Evolutionary conservation across 2,113 vertebrate genomes (phyloP), one percentile per base, ranked within the genome.

Genomic region (Perca flavescens): DNA sequence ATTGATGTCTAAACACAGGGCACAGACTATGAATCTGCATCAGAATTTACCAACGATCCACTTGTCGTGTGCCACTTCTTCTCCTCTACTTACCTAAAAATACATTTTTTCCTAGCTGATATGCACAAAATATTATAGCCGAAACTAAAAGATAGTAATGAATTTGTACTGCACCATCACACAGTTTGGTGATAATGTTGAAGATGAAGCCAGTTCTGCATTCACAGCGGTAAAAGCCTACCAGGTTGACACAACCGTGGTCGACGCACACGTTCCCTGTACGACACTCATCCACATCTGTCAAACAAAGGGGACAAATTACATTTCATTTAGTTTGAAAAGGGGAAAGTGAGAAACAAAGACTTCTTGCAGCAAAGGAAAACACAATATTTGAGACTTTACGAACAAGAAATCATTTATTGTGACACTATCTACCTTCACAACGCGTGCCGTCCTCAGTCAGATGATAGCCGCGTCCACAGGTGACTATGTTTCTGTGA

Each of bases 241-340:
- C 81, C 7, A 95, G 83, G 87, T 99, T 99, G 47, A 97, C 43
- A 19, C 98, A 99, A 22, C 75, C 28, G 8, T 99, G 97, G 1
- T 89, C 94, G 0, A 92, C 92, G 43, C 97, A 98, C 21, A 96
- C 96, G n/a, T 94, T 95, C 25, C 96, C 95, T 0, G 81, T 70
- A 0, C 89, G 78, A 34, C 98, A 99, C 89, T 99, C 97, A 2
- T 99, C 96, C 71, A 98, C 89, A 47, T 99, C 98, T 99, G 25
- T 3, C 49, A 22, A 58, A 68, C 9, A 2, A 36, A n/a, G 6
- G 4, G 16, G 46, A 46, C 16, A 60, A 56, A 43, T 15, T 6
- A 61, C 22, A 36, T 36, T 0, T 31, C 0, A 11, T 25, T 14
- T 3, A 72, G 15, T 36, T 22, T 11, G 8, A 66, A 49, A 22